Conservation (phyloP, 2,113 vertebrate species). For the Parotia lawesii region DNA sequence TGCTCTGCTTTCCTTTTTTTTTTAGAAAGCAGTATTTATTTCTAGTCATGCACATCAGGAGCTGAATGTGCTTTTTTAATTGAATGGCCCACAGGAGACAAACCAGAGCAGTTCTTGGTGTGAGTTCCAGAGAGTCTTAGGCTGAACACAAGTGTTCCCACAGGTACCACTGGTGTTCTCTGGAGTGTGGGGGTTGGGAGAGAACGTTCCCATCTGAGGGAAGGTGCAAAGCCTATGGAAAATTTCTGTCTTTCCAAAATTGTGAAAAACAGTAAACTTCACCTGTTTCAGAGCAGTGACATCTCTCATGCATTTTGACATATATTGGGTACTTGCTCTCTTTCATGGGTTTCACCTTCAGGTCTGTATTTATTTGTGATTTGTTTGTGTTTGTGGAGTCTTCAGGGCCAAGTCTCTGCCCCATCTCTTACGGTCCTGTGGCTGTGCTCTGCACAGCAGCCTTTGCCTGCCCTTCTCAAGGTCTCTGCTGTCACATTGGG, state of each 20-base stretch:
- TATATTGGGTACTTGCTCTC: neutral
- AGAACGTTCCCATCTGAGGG: rapidly evolving
- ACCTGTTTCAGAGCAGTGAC: neutral
- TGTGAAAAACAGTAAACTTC: neutral
- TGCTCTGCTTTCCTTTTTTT: neutral
- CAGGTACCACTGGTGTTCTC: neutral
- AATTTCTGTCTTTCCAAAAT: neutral
- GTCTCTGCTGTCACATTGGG: neutral
- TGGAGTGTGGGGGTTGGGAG: neutral
- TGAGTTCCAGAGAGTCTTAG: neutral
- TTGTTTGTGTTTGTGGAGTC: neutral
- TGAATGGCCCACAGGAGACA: neutral
- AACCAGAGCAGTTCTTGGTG: neutral
- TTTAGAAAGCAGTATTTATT: neutral
- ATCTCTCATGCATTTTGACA: neutral
- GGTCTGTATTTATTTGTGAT: neutral
- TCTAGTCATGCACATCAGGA: neutral
- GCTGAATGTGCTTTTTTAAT: neutral
- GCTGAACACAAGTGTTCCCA: neutral
- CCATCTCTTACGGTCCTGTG: neutral
- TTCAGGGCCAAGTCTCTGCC: neutral
- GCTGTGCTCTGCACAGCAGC: neutral
- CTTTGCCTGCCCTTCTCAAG: neutral
- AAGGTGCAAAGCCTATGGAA: neutral
- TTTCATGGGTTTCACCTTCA: neutral